Conservation (phyloP, 2,797 vertebrate genomes). For the Glyptemys insculpta region DNA sequence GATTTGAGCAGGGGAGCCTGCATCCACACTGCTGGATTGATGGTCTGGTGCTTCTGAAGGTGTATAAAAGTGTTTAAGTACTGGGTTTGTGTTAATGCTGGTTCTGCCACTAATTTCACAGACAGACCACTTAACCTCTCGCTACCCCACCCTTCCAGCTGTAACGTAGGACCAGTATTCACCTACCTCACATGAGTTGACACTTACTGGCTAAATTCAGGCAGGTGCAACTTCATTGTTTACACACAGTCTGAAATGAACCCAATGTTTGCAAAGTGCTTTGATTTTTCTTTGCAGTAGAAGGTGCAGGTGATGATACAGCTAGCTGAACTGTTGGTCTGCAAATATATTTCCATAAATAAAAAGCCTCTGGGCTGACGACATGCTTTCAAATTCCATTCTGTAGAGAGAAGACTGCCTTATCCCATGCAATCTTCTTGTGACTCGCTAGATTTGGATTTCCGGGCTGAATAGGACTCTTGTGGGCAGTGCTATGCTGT, state of each 20-base stretch:
- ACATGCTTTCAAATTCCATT: background rate
- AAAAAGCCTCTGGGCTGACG: background rate
- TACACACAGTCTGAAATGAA: too few species aligned
- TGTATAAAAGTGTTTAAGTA: background rate
- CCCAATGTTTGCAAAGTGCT: too few species aligned
- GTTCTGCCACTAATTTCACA: background rate
- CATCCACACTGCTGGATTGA: background rate
- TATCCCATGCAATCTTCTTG: background rate
- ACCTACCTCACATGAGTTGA: background rate
- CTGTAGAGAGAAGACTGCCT: background rate
- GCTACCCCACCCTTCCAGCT: background rate
- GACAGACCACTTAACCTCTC: background rate
- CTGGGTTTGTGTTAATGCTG: fast-evolving
- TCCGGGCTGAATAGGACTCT: too few species aligned
- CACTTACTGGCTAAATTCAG: too few species aligned
- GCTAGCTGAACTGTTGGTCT: too few species aligned
- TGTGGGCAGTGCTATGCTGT: background rate
- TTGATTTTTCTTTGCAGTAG: too few species aligned
- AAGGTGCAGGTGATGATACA: too few species aligned
- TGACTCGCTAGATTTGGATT: background rate
- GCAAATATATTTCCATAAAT: background rate
- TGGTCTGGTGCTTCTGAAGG: background rate
- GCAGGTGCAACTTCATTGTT: too few species aligned
- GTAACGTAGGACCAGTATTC: background rate
- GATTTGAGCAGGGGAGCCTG: too few species aligned